phyloP scores from a whole-genome alignment of 92 coral and sea anemone genomes.

The Phenganax subtilis region DNA sequence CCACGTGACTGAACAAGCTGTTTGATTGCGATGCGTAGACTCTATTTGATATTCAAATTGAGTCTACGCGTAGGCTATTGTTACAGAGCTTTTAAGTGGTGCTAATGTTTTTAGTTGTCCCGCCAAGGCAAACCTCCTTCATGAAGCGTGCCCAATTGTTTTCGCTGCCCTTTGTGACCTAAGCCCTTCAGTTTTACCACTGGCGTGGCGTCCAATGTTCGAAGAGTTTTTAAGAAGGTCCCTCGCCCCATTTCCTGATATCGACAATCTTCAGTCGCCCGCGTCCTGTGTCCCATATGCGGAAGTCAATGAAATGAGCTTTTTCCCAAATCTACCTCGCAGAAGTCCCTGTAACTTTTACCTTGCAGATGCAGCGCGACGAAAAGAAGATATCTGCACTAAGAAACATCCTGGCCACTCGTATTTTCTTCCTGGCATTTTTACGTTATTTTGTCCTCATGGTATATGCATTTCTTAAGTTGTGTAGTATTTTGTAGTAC shows the following conservation, averaged over 20 bases:
- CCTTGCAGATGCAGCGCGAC: not conserved
- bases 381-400: not conserved
- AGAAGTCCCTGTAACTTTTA: not conserved
- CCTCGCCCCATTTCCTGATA: not conserved
- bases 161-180: not conserved
- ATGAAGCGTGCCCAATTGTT: slow-evolving; percentile 6
- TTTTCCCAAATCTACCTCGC: not conserved
- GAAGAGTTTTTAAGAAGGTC: slow-evolving; percentile 2
- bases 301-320: too few species aligned
- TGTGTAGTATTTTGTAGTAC: not conserved
- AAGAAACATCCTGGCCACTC: not conserved
- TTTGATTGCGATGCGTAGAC: too few species aligned
- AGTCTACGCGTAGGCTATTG: too few species aligned
- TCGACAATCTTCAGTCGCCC: too few species aligned
- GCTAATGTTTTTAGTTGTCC: not conserved
- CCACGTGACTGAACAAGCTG: too few species aligned
- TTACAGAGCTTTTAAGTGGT: not conserved
- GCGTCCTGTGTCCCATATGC: too few species aligned
- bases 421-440: not conserved
- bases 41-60: too few species aligned
- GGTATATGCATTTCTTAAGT: not conserved
- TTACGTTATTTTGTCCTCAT: not conserved
- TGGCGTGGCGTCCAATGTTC: slow-evolving; percentile 1
- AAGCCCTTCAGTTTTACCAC: not conserved
- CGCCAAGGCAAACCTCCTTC: not conserved